These are phyloP conservation scores for Leptopterna dolabrata DNA, from an alignment of 2,888 invertebrate genomes.

Conservation along the genomic window DNA sequence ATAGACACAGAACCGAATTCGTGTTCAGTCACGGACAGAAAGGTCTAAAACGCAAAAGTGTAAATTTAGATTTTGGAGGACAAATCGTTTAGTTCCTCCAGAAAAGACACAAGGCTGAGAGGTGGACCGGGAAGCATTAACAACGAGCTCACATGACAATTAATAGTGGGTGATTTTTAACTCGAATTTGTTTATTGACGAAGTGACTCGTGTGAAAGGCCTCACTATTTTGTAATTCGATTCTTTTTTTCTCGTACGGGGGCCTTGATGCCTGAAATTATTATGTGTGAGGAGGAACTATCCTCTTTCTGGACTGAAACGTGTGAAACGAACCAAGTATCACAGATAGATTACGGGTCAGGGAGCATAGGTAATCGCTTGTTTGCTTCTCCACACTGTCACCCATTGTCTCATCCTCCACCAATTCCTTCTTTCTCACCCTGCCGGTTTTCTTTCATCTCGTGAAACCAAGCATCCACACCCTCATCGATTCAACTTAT, in stretches of 20 bases:
- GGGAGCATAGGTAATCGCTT: background rate
- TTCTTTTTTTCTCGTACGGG: background rate
- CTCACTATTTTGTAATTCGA: too few relatives aligned
- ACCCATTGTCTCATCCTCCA: background rate
- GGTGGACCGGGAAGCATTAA: too few relatives aligned
- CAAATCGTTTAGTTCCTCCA: too few relatives aligned
- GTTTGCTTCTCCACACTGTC: background rate
- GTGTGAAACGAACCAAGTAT: constrained; percentile 3
- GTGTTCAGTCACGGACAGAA: too few relatives aligned
- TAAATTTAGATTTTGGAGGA: too few relatives aligned
- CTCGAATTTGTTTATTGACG: too few relatives aligned
- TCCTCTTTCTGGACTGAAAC: background rate
- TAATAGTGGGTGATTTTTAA: too few relatives aligned
- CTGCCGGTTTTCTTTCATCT: background rate
- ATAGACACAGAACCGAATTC: too few relatives aligned
- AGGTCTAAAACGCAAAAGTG: too few relatives aligned
- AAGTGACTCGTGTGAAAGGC: too few relatives aligned
- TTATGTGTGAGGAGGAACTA: background rate
- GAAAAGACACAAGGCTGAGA: too few relatives aligned
- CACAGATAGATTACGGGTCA: background rate
- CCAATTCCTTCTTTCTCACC: background rate
- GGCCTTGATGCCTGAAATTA: background rate
- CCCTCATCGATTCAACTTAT: background rate
- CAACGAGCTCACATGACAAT: too few relatives aligned
- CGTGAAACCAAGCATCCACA: background rate